phyloP scores from a whole-genome alignment of 1,140 invertebrate species.

The Meloidogyne chitwoodi region DNA sequence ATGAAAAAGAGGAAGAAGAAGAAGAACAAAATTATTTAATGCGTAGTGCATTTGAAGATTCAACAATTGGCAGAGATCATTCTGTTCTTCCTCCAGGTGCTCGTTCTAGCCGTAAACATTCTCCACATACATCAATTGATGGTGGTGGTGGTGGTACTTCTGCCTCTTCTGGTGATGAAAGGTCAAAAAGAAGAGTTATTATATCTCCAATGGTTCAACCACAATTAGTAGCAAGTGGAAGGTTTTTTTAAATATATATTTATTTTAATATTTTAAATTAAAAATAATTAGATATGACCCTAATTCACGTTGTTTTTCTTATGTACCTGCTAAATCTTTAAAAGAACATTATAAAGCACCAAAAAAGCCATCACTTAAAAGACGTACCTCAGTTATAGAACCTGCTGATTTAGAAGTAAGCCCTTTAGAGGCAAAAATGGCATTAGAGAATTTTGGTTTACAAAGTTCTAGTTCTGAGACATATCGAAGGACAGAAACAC shows the following conservation, averaged over 20 bases:
- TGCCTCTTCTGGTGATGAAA: constrained; percentile 7
- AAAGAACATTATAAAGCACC: constrained; percentile 56
- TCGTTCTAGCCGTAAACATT: constrained; percentile 17
- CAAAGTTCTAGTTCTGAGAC: constrained; percentile 25
- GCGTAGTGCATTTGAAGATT: constrained; percentile 32
- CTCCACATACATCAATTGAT: background rate
- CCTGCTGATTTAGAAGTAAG: constrained; percentile 20
- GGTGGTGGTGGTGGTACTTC: constrained; percentile 7
- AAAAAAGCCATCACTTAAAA: constrained; percentile 32
- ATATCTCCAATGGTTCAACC: constrained; percentile 39
- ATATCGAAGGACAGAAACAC: constrained; percentile 35
- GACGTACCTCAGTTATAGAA: constrained; percentile 18
- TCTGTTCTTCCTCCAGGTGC: constrained; percentile 52
- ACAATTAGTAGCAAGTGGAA: constrained; percentile 55
- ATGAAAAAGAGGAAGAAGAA: constrained; percentile 19
- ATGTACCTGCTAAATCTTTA: constrained; percentile 57
- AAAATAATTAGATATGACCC: constrained; percentile 55
- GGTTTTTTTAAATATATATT: constrained; percentile 29
- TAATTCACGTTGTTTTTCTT: constrained; percentile 58
- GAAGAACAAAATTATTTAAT: constrained; percentile 31
- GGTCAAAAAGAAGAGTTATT: background rate
- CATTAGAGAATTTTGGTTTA: constrained; percentile 1
- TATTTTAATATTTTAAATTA: background rate
- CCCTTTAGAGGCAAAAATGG: constrained; percentile 13
- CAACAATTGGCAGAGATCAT: constrained; percentile 28